Evolutionary conservation across 2,797 vertebrate species (phyloP).

Genomic region (Synaphobranchus kaupii): DNA sequence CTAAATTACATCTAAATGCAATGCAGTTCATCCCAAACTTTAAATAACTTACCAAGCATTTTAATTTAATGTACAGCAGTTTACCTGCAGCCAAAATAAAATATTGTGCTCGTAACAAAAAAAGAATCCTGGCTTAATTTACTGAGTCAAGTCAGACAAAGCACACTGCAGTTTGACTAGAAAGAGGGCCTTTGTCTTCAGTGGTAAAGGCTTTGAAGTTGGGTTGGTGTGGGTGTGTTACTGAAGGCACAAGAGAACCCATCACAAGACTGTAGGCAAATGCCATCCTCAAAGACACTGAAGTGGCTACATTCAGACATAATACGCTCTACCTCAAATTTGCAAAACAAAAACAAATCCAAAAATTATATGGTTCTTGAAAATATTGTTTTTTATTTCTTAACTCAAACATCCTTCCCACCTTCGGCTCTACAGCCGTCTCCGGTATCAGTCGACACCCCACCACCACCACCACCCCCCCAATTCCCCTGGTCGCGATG

Average conservation of each 20-base stretch:
- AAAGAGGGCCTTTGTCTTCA: neutral
- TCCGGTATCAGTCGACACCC: neutral
- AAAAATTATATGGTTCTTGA: slow-evolving; percentile 58
- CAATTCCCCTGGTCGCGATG: neutral
- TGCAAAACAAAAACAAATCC: slow-evolving; percentile 43
- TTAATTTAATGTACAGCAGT: neutral
- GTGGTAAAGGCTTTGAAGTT: neutral
- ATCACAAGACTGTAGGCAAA: neutral
- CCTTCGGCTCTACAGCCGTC: slow-evolving; percentile 25
- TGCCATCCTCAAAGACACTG: neutral
- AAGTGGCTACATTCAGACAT: neutral
- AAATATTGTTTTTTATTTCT: slow-evolving; percentile 69
- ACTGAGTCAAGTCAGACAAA: neutral
- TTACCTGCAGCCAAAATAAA: neutral
- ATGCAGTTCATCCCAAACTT: neutral
- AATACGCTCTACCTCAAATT: slow-evolving; percentile 14
- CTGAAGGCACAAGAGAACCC: slow-evolving; percentile 8
- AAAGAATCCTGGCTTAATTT: neutral
- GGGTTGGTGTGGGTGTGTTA: neutral
- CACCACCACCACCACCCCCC: neutral
- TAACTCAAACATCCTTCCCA: slow-evolving; percentile 61
- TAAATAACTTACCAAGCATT: neutral
- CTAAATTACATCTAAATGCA: neutral
- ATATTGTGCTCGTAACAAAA: neutral
- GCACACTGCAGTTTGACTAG: neutral